Evolutionary conservation across 2,113 vertebrate genomes (phyloP), one percentile per base, ranked within the genome.

Genomic region (Ammodytes dubius): DNA sequence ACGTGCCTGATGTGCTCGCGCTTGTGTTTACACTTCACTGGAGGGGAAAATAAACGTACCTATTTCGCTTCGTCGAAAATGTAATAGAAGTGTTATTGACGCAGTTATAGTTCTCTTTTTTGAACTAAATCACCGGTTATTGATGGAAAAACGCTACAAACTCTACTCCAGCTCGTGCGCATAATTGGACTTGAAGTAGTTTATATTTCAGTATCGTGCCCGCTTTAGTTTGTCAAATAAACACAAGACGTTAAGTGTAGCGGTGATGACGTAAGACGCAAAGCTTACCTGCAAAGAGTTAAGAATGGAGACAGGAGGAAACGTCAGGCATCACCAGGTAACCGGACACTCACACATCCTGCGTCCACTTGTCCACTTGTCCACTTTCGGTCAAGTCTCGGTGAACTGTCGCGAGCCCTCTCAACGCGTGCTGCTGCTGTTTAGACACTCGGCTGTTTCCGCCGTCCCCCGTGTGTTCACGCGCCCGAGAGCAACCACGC

Each of bases 401-500:
- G 73, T 53, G 57, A 45, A 10, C 15, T 13, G 58, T 13, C 19
- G 40, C 17, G 1, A 4, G 56, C 37, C 17, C 39, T 46, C 40
- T n/a, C 58, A 37, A 1, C 27, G 7, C 77, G 46, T 15, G 77
- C 13, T 59, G 27, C 27, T 27, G 27, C 27, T 27, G 27, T 40
- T 56, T 12, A 42, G 58, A 60, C 72, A 37, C 66, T 37, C 56
- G 45, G 5, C 54, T 17, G 74, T 88, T 87, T 88, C 86, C 85
- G 83, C 86, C 85, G 83, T 59, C 9, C 60, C 50, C 43, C 11
- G 59, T 0, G 9, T 10, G 39, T 14, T 46, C 17, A 46, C 4
- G 59, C 63, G 35, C 2, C 27, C 27, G 59, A 49, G 19, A 37
- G 45, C 4, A 17, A 19, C 57, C 88, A 90, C 90, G 88, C 90